Evolutionary conservation across 2,888 invertebrate species (phyloP), one percentile per base, ranked within the genome.

Genomic region (Ichneumon xanthorius): DNA sequence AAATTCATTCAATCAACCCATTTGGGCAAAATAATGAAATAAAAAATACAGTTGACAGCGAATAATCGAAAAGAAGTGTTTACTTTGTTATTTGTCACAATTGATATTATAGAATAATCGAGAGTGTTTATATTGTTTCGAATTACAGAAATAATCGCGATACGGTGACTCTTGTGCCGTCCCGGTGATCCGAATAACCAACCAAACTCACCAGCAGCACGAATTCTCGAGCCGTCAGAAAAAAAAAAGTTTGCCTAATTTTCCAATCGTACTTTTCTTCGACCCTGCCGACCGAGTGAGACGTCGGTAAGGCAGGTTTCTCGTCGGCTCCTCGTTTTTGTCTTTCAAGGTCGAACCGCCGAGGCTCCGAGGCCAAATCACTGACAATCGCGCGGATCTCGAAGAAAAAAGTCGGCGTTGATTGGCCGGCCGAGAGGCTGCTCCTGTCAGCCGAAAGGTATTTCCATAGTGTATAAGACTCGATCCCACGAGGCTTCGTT

Each of bases 371-470:
- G 26, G 33, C 14, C n/a, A 67, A 76, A 67, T 84, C 80, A 84
- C 84, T 84, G 84, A 80, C 84, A 80, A 80, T 53, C 76, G 80
- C 71, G 80, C 50, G 71, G 33, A 65, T 6, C 40, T 45, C 4
- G 26, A 26, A 30, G 33, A 16, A 33, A 48, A 11, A 30, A 63
- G 48, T 53, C 61, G 79, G 68, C 67, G 70, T 48, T 55, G 53
- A 40, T 40, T 19, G 65, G 67, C 79, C 26, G 37, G 48, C 48
- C 55, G 61, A 71, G 37, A 50, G 68, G 61, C 53, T 33, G n/a
- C 30, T 14, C 16, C 30, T 68, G 55, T 73, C 61, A 84, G 73
- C 61, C 75, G 80, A 80, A 80, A 84, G 84, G 84, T 84, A 80
- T 84, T 84, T 84, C 80, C 80, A 80, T 84, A 65, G 63, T 50